Percentiles rank a stretch among this genome's conserved stretches.
These are phyloP conservation scores for Micropoecilia bifurca DNA, from an alignment of 2,797 vertebrate genomes.

Conservation along the genomic window DNA sequence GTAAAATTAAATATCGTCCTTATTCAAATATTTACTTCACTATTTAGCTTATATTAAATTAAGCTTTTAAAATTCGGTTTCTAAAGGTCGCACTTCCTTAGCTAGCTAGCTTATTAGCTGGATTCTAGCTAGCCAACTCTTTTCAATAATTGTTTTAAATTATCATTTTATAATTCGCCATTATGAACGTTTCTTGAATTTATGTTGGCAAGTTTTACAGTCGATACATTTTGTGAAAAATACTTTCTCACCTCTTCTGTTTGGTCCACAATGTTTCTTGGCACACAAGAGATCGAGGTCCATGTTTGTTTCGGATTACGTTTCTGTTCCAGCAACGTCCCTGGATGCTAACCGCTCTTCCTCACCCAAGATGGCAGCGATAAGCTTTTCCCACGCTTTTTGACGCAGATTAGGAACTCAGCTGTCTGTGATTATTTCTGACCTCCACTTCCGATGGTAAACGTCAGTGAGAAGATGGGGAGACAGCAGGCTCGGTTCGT, in stretches of 20 bases:
- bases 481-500: no score
- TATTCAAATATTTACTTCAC: neutral
- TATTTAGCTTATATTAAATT: neutral
- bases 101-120: slow-evolving; percentile 2
- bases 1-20: neutral
- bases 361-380: neutral
- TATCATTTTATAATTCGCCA: neutral
- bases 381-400: neutral
- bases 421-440: neutral
- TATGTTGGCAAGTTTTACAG: accelerated
- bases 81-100: neutral
- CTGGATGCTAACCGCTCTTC: neutral
- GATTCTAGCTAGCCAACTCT: neutral
- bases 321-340: neutral
- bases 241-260: slow-evolving; percentile 25
- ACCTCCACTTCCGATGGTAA: neutral
- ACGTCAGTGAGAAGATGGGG: neutral
- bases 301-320: slow-evolving; percentile 2
- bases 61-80: neutral
- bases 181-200: neutral
- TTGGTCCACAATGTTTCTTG: slow-evolving; percentile 33
- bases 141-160: no score
- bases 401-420: neutral
- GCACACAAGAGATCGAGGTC: slow-evolving; percentile 9
- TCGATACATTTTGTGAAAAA: neutral